Conservation (phyloP, 2,113 vertebrate genomes). For the Dryoscopus gambensis region DNA sequence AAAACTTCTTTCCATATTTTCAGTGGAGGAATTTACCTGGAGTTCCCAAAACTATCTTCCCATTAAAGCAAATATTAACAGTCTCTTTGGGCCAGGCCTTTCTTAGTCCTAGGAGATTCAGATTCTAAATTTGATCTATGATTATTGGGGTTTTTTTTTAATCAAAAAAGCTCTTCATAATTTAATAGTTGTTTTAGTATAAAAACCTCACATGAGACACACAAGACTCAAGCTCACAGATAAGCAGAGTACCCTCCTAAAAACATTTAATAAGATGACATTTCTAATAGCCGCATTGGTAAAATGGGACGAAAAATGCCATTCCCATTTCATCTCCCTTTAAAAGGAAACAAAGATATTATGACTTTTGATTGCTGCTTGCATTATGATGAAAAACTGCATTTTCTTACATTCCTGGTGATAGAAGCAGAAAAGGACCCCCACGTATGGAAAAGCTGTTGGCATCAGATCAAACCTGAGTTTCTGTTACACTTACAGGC, state of each 20-base stretch:
- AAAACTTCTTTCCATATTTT: background rate
- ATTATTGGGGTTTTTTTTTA: fast-evolving
- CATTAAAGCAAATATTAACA: background rate
- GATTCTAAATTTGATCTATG: background rate
- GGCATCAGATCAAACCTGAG: background rate
- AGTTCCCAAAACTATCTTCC: background rate
- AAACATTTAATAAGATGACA: background rate
- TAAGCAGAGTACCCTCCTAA: background rate
- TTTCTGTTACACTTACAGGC: background rate
- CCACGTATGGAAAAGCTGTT: background rate
- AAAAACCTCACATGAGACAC: fast-evolving
- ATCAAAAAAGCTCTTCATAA: fast-evolving
- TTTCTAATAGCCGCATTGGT: background rate
- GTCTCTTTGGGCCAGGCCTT: background rate
- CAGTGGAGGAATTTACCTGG: background rate
- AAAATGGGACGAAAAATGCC: background rate
- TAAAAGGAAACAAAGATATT: background rate
- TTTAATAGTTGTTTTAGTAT: background rate
- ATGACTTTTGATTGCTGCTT: background rate
- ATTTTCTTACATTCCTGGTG: background rate
- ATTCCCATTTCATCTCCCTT: background rate
- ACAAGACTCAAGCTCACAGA: background rate
- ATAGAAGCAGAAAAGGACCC: background rate
- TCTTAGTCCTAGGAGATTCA: background rate
- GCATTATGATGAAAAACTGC: background rate